Conservation (phyloP, 2,797 vertebrate genomes). For the Semaprochilodus insignis region DNA sequence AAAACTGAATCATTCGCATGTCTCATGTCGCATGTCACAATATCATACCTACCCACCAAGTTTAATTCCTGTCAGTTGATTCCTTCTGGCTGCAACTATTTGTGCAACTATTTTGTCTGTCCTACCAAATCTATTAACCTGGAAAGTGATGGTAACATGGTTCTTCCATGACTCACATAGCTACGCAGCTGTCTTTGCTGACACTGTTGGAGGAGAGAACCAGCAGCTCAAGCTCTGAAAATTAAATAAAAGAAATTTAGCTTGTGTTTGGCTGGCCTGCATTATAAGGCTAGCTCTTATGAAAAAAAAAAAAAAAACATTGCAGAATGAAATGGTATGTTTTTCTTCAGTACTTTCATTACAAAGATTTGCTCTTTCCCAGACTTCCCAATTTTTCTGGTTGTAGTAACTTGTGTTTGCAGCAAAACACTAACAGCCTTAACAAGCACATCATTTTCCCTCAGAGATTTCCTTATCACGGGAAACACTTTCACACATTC, state of each 20-base stretch:
- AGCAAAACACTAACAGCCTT: conserved; percentile 29
- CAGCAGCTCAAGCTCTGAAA: neutral
- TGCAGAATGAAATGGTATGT: neutral
- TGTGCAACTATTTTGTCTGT: no score
- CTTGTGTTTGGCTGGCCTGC: neutral
- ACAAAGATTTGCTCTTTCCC: neutral
- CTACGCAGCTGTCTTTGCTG: no score
- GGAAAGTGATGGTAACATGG: no score
- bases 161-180: no score
- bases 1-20: no score
- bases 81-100: no score
- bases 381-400: neutral
- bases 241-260: neutral
- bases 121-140: no score
- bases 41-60: no score
- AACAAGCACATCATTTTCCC: conserved; percentile 39
- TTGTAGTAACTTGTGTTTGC: conserved; percentile 29
- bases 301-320: neutral
- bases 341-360: neutral
- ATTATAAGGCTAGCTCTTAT: neutral
- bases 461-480: conserved; percentile 16
- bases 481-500: conserved; percentile 33
- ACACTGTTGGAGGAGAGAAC: no score
- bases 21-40: no score
- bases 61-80: no score